phyloP scores from a whole-genome alignment of 2,888 invertebrate genomes.

The Machimus rusticus region DNA sequence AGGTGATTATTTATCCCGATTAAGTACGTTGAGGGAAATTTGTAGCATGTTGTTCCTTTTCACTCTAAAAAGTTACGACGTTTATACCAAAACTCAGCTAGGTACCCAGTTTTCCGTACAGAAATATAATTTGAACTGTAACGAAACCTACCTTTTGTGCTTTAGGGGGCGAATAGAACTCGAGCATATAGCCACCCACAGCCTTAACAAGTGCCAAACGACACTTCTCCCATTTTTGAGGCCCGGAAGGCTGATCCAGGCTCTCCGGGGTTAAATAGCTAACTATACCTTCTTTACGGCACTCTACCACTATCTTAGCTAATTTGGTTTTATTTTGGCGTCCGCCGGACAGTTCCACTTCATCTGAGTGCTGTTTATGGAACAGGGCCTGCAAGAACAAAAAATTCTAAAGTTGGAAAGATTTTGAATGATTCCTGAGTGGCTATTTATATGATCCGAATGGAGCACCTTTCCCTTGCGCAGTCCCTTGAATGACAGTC shows the following conservation, averaged over 20 bases:
- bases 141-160: slow-evolving; percentile 76
- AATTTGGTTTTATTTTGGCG: slow-evolving; percentile 84
- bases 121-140: not conserved
- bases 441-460: slow-evolving; percentile 10
- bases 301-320: slow-evolving; percentile 91
- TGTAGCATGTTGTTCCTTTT: not conserved
- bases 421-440: not conserved
- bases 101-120: not conserved
- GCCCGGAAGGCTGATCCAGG: slow-evolving; percentile 80
- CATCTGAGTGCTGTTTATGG: slow-evolving; percentile 90
- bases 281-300: slow-evolving; percentile 92
- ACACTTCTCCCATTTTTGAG: slow-evolving; percentile 94
- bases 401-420: slow-evolving; percentile 54
- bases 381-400: slow-evolving; percentile 72
- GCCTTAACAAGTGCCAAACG: slow-evolving; percentile 90
- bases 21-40: not conserved
- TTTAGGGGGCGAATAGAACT: slow-evolving; percentile 95
- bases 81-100: not conserved
- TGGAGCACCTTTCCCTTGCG: slow-evolving; percentile 76
- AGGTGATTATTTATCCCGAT: not conserved
- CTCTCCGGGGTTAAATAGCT: slow-evolving; percentile 93
- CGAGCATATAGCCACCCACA: slow-evolving; percentile 89
- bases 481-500: slow-evolving; percentile 88
- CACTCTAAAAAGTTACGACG: not conserved
- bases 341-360: slow-evolving; percentile 75